Conservation (phyloP, 2,113 vertebrate genomes). For the Vombatus ursinus region DNA sequence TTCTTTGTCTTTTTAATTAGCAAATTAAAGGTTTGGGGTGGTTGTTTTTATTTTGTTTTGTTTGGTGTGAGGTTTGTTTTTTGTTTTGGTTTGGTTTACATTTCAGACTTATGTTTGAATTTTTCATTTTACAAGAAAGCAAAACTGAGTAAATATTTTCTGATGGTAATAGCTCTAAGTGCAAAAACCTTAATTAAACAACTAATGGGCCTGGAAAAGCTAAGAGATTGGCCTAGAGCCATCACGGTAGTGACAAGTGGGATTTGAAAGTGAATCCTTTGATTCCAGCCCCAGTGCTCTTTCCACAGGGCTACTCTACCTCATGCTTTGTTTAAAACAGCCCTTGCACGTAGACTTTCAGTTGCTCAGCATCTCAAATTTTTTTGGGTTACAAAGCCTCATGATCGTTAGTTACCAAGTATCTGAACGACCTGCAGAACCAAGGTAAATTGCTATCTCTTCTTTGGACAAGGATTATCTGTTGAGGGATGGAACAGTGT, state of each 20-base stretch:
- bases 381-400: not conserved
- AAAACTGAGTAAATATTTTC: not conserved
- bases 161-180: not conserved
- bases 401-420: constrained; percentile 18
- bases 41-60: not conserved
- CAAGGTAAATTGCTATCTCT: constrained; percentile 36
- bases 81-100: not conserved
- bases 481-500: constrained; percentile 17
- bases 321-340: not conserved
- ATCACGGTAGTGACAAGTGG: not conserved
- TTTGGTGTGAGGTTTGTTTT: not conserved
- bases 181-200: not conserved
- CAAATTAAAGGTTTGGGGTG: not conserved
- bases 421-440: constrained; percentile 13
- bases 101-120: not conserved
- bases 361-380: not conserved
- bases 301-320: not conserved
- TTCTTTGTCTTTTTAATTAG: not conserved
- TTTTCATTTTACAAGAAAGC: not conserved
- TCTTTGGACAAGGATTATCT: not conserved
- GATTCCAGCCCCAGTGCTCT: not conserved
- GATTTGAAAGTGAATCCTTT: not conserved
- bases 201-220: not conserved
- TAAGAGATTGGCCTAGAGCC: no score
- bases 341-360: not conserved